phyloP scores from a whole-genome alignment of 2,888 invertebrate species.

The Esperia sulphurella region DNA sequence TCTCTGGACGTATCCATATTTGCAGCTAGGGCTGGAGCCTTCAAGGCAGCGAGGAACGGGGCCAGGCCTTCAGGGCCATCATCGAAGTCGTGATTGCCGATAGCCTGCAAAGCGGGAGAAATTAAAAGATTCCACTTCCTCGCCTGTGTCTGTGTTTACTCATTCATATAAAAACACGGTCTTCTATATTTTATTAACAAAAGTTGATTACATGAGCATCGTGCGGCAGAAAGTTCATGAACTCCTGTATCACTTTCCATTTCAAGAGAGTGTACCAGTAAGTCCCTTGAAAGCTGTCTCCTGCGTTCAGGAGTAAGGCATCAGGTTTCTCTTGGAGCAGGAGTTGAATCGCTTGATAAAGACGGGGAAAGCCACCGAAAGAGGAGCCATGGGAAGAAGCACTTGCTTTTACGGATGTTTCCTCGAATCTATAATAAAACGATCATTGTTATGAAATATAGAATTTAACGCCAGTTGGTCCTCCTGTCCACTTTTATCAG shows the following conservation, averaged over 20 bases:
- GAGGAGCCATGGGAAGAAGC: slow-evolving; percentile 78
- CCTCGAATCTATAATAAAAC: slow-evolving; percentile 81
- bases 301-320: slow-evolving; percentile 87
- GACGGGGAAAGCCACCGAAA: slow-evolving; percentile 84
- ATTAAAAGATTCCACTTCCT: too few relatives aligned
- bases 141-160: too few relatives aligned
- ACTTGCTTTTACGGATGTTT: slow-evolving; percentile 75
- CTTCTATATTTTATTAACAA: too few relatives aligned
- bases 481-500: too few relatives aligned
- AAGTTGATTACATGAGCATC: slow-evolving; percentile 92
- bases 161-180: too few relatives aligned
- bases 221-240: slow-evolving; percentile 86
- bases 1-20: slow-evolving; percentile 86
- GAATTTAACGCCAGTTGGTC: too few relatives aligned
- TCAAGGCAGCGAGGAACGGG: slow-evolving; percentile 82
- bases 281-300: slow-evolving; percentile 92
- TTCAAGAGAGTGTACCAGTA: slow-evolving; percentile 89
- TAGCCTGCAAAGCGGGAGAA: slow-evolving; percentile 81
- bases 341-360: slow-evolving; percentile 77
- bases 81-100: slow-evolving; percentile 94
- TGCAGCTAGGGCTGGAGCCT: slow-evolving; percentile 85
- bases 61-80: slow-evolving; percentile 84
- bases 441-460: too few relatives aligned
- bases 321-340: slow-evolving; percentile 71
- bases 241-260: slow-evolving; percentile 86